Evolutionary conservation across 2,888 invertebrate genomes (phyloP).

Genomic region (Volucella inanis): DNA sequence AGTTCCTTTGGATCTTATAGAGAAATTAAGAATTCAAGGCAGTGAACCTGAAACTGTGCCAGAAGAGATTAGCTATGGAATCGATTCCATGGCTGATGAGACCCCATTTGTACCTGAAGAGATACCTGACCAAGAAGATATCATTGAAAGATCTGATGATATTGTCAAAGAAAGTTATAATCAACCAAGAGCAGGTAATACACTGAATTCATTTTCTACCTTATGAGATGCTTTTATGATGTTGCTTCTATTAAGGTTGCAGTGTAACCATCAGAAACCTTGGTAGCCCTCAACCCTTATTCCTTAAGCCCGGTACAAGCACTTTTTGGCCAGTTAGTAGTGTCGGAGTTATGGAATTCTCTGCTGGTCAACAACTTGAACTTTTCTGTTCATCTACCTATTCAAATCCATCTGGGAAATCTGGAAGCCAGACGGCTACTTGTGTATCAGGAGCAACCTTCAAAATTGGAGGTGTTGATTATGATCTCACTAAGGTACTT

Average conservation of each 20-base stretch:
- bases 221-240: neutral
- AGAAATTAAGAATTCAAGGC: slow-evolving; percentile 19
- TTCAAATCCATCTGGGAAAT: slow-evolving; percentile 58
- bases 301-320: slow-evolving; percentile 82
- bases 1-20: slow-evolving; percentile 23
- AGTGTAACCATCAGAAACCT: slow-evolving; percentile 74
- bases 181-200: slow-evolving; percentile 30
- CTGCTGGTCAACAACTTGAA: slow-evolving; percentile 78
- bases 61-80: slow-evolving; percentile 18
- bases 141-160: slow-evolving; percentile 33
- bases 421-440: slow-evolving; percentile 75
- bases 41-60: slow-evolving; percentile 6
- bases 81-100: slow-evolving; percentile 35
- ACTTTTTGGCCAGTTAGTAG: slow-evolving; percentile 78
- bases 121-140: slow-evolving; percentile 44
- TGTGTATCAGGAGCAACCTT: slow-evolving; percentile 78
- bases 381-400: slow-evolving; percentile 79
- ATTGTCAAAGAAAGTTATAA: neutral
- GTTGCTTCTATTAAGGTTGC: slow-evolving; percentile 29
- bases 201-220: neutral
- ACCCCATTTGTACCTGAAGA: neutral
- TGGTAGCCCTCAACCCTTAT: slow-evolving; percentile 85
- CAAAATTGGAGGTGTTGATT: slow-evolving; percentile 72
- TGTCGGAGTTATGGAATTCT: slow-evolving; percentile 78
- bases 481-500: slow-evolving; percentile 78